Evolutionary conservation across 2,888 invertebrate species (phyloP).

Genomic region (Trichacis sp.): DNA sequence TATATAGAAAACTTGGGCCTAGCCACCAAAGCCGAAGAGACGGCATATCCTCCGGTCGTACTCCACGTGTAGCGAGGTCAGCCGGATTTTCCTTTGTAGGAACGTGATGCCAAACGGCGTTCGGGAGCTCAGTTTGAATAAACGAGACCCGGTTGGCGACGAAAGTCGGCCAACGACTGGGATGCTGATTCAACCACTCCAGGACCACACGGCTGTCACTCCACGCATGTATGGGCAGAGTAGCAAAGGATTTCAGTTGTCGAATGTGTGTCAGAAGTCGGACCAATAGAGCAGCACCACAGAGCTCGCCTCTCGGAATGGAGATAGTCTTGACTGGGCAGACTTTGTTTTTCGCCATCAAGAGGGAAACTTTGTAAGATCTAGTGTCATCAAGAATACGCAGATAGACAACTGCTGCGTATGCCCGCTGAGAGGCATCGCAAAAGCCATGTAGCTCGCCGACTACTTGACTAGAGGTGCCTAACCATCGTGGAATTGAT

Average conservation of each 20-base stretch:
- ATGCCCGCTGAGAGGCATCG: constrained; percentile 30
- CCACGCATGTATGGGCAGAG: constrained; percentile 22
- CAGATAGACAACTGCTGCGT: constrained; percentile 25
- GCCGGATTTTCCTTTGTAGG: constrained; percentile 21
- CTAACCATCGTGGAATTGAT: constrained; percentile 1
- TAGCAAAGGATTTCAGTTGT: constrained; percentile 9
- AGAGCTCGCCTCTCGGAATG: constrained; percentile 38
- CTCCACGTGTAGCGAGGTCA: constrained; percentile 25
- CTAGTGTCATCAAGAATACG: constrained; percentile 9
- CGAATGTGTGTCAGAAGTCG: constrained; percentile 14
- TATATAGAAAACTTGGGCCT: too few relatives aligned
- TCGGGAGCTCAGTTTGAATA: constrained; percentile 43
- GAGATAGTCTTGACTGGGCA: constrained; percentile 29
- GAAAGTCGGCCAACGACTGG: constrained; percentile 48
- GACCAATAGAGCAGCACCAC: constrained; percentile 26
- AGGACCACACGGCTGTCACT: constrained; percentile 49
- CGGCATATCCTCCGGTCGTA: too few relatives aligned
- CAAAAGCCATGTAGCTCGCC: constrained; percentile 31
- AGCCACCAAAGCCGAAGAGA: too few relatives aligned
- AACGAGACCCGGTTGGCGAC: constrained; percentile 49
- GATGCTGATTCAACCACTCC: constrained; percentile 44
- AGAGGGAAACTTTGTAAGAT: constrained; percentile 5
- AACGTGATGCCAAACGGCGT: constrained; percentile 46
- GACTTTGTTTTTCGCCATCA: constrained; percentile 30
- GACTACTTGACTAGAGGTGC: too few relatives aligned